Conservation (phyloP, 2,797 vertebrate genomes). For the Zalophus californianus region DNA sequence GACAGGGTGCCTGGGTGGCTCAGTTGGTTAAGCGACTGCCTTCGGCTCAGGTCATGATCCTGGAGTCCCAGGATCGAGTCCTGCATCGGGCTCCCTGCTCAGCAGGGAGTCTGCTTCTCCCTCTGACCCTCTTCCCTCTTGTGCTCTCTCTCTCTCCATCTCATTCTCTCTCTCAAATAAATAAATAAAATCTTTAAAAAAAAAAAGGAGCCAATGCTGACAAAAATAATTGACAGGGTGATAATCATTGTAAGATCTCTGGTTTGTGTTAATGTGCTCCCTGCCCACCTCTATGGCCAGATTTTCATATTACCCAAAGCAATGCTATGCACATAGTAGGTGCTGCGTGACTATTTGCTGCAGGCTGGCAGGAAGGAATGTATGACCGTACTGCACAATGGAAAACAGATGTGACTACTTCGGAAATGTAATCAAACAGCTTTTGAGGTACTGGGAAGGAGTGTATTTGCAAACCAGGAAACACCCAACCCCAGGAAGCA, state of each 20-base stretch:
- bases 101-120: too few relatives aligned
- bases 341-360: not conserved
- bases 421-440: slow-evolving; percentile 22
- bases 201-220: not conserved
- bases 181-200: too few relatives aligned
- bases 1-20: too few relatives aligned
- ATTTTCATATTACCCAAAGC: not conserved
- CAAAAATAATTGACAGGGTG: not conserved
- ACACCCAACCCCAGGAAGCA: slow-evolving; percentile 58
- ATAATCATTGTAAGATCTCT: not conserved
- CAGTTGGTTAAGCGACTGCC: too few relatives aligned
- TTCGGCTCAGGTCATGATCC: too few relatives aligned
- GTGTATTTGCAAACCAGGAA: slow-evolving; percentile 69
- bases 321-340: not conserved
- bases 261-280: not conserved
- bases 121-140: too few relatives aligned
- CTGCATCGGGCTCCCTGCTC: too few relatives aligned
- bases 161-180: too few relatives aligned
- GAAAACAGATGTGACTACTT: slow-evolving; percentile 66
- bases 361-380: slow-evolving; percentile 21
- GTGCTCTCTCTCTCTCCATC: too few relatives aligned
- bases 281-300: not conserved
- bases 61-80: too few relatives aligned
- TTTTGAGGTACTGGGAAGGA: slow-evolving; percentile 47
- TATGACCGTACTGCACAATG: not conserved